These are phyloP conservation scores for Oscheius sp. DNA, from an alignment of 2,888 invertebrate genomes.

Conservation along the genomic window DNA sequence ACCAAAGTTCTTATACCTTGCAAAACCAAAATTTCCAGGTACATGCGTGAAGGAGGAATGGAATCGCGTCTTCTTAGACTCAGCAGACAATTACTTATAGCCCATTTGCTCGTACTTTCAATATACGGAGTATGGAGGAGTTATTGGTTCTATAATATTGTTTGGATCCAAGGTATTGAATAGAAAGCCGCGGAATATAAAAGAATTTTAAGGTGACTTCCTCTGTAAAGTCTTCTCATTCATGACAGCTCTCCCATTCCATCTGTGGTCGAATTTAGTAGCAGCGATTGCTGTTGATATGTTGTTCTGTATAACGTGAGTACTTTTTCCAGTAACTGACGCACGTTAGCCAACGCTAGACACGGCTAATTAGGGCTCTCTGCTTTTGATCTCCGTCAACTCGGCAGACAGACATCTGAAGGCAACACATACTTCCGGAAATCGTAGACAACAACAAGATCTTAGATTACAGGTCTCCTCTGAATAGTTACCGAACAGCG, in stretches of 20 bases:
- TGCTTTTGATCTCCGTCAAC: conserved; percentile 3
- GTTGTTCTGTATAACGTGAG: conserved; percentile 67
- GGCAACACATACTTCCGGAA: neutral
- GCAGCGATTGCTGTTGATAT: conserved; percentile 69
- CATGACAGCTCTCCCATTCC: conserved; percentile 65
- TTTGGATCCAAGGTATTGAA: conserved; percentile 61
- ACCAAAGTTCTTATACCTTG: neutral
- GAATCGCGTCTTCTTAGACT: conserved; percentile 63
- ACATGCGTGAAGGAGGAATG: conserved; percentile 57
- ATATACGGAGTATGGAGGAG: conserved; percentile 69
- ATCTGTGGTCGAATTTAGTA: conserved; percentile 70
- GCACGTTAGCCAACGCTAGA: neutral
- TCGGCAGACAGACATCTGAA: neutral
- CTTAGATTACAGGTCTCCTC: conserved; percentile 57
- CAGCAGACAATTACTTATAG: conserved; percentile 64
- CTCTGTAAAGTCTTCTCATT: conserved; percentile 65
- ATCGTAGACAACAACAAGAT: too few relatives aligned
- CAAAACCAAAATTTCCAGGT: conserved; percentile 38
- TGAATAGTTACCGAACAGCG: conserved; percentile 63
- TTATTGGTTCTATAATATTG: conserved; percentile 66
- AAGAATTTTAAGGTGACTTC: conserved; percentile 50
- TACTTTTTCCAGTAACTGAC: neutral
- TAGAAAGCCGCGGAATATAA: too few relatives aligned
- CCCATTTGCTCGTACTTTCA: conserved; percentile 67
- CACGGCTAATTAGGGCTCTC: neutral